Base-by-base conservation (phyloP, 2,888 invertebrate genomes). In the Conomelus anceps region DNA sequence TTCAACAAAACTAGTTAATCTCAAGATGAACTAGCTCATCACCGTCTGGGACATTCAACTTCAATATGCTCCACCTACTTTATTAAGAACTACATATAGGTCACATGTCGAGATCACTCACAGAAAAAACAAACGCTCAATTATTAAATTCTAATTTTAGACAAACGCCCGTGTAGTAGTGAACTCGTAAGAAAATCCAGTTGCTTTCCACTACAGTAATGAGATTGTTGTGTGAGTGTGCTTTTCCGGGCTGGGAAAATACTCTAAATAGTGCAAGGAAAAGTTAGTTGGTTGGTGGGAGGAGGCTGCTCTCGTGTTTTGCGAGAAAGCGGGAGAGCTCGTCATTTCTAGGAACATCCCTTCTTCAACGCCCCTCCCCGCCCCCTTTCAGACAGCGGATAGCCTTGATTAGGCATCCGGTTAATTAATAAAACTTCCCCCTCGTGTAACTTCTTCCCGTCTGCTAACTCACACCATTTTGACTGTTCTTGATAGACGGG, bases 391-490 rank as follows among this genome's bases (percentile, higher is more conserved):
- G n/a, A n/a, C n/a, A 34, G 34, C 13, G 89, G 85, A 88, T 89
- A 89, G 34, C 88, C 90, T 90, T 90, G 89, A 90, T 90, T 90
- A 90, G 90, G 88, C 90, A 88, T 89, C 86, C 84, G 41, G 90
- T 90, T 90, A 90, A 90, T 90, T 90, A 90, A 90, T 90, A 90
- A 89, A 88, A 88, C 89, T 88, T 85, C 88, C 88, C 89, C 88
- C 85, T 85, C 88, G 17, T 20, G 29, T 84, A 22, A 23, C 84
- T n/a, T n/a, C n/a, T n/a, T n/a, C n/a, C n/a, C n/a, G n/a, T n/a
- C n/a, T n/a, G n/a, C n/a, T n/a, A n/a, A n/a, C n/a, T n/a, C n/a
- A n/a, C n/a, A n/a, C n/a, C n/a, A n/a, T n/a, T n/a, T n/a, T n/a
- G n/a, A n/a, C n/a, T n/a, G n/a, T n/a, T n/a, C n/a, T n/a, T n/a